These are phyloP conservation scores for Phaetusa simplex DNA, from an alignment of 2,113 vertebrate species.

Conservation along the genomic window DNA sequence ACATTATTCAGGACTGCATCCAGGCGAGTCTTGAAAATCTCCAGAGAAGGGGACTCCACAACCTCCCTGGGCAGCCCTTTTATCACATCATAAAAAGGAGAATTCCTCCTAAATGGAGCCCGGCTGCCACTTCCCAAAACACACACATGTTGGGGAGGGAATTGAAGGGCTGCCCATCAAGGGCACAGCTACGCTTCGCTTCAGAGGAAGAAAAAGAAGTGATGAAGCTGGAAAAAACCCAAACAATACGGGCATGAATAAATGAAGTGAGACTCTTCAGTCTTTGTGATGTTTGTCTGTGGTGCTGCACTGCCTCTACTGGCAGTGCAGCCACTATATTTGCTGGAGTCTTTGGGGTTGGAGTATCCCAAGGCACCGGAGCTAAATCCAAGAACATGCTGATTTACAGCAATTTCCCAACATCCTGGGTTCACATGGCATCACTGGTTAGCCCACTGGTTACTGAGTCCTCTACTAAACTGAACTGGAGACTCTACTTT, in stretches of 20 bases:
- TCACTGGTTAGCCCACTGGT: neutral
- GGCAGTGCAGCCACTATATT: neutral
- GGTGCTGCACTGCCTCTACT: too few relatives aligned
- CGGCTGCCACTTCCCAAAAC: neutral
- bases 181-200: neutral
- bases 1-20: too few relatives aligned
- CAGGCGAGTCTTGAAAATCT: too few relatives aligned
- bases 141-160: accelerated
- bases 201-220: neutral
- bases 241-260: neutral
- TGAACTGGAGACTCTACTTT: neutral
- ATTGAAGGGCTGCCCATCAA: neutral
- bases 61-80: too few relatives aligned
- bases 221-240: neutral
- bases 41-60: too few relatives aligned
- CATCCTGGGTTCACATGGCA: neutral
- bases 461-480: too few relatives aligned
- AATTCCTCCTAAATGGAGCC: neutral
- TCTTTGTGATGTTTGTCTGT: neutral
- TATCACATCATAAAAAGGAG: neutral
- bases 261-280: neutral
- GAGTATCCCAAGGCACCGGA: neutral
- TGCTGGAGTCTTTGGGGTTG: neutral
- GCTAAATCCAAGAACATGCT: neutral
- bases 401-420: neutral